These are phyloP conservation scores for Plodia interpunctella DNA, from an alignment of 1,140 invertebrate species.

Conservation along the genomic window DNA sequence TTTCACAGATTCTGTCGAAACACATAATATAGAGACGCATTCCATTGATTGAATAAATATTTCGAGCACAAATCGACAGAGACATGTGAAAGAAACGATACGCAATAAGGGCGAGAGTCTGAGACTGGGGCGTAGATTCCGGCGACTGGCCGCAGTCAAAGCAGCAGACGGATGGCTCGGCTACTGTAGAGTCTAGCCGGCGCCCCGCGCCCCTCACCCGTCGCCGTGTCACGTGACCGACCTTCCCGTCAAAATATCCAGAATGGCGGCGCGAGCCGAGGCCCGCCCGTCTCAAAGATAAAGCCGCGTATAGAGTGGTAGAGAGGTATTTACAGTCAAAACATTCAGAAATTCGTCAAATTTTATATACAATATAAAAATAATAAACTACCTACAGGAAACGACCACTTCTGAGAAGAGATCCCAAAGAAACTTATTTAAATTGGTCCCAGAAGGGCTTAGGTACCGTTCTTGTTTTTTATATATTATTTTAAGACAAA, in stretches of 20 bases:
- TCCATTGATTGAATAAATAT: constrained; percentile 8
- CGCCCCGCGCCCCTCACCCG: constrained; percentile 53
- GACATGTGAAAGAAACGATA: constrained; percentile 23
- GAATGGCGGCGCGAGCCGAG: constrained; percentile 73
- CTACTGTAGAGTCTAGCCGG: constrained; percentile 77
- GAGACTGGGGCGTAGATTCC: constrained; percentile 57
- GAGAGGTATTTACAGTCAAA: no score
- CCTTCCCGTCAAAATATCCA: constrained; percentile 87
- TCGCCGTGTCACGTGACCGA: constrained; percentile 79
- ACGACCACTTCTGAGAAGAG: no score
- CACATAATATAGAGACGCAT: constrained; percentile 1
- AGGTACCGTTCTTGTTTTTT: no score
- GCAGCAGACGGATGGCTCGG: constrained; percentile 76
- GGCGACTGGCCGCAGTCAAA: constrained; percentile 64
- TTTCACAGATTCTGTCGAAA: constrained; percentile 1
- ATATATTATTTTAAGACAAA: no score
- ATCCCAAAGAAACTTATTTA: no score
- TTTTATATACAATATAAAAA: no score
- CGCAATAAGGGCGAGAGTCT: constrained; percentile 34
- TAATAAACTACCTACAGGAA: no score
- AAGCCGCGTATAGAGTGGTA: not conserved
- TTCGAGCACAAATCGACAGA: constrained; percentile 1
- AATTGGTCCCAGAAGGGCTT: no score
- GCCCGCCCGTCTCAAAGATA: constrained; percentile 44
- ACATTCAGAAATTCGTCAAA: no score